Base-by-base conservation (phyloP, 2,888 invertebrate genomes). In the Caenorhabditis sp. region DNA sequence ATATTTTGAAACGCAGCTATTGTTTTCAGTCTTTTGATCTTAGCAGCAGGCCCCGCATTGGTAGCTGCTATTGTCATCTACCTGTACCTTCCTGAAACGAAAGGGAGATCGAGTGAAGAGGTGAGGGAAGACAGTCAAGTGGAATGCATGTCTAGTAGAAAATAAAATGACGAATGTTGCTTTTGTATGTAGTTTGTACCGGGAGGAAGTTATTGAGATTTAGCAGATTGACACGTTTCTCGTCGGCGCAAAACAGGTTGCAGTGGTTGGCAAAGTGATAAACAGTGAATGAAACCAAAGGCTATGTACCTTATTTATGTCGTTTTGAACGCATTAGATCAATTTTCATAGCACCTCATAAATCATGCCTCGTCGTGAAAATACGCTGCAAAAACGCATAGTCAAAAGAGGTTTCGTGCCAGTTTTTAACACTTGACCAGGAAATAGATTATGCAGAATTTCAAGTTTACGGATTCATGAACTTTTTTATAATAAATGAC, bases 11-110 rank as follows among this genome's bases (percentile, higher is more conserved):
- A n/a, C n/a, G n/a, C n/a, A n/a, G n/a, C n/a, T n/a, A n/a, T n/a
- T n/a, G n/a, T 35, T 80, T 82, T n/a, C 56, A 85, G 86, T 71
- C 76, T 90, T 35, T 64, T 90, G 28, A 44, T 87, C 8, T 70
- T 90, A 8, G 86, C 90, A 15, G 80, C 87, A 3, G 79, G 88
- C 44, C 90, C 90, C 37, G 88, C 90, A 8, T 28, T 88, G n/a
- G 37, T 90, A 20, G 70, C 85, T 35, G 90, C 90, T 28, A 47
- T 86, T 20, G 51, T 89, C 65, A 77, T 90, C 22, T 85, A 86
- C 68, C 58, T 89, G 18, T 89, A 88, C 47, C 83, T 90, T 58
- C 90, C 90, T 5, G 90, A 90, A 83, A 90, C 90, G 15, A 87
- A 87, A 74, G 87, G 86, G 51, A 80, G 78, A 72, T 85, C 85